Base-by-base conservation (phyloP, 1,140 invertebrate genomes). In the Drosophila chauvacae region DNA sequence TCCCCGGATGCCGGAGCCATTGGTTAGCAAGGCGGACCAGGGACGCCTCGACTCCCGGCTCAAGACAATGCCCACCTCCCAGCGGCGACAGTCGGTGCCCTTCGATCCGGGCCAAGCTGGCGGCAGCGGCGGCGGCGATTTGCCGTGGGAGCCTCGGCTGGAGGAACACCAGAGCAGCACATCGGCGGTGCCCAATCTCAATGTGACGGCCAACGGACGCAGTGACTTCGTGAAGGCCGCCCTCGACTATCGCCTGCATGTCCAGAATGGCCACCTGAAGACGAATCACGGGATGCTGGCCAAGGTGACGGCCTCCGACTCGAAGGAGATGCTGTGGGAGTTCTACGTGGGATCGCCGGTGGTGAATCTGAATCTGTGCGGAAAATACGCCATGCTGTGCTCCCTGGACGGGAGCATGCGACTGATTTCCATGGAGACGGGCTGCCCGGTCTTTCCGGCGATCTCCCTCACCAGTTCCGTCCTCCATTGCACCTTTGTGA, bases 401-500 rank as follows among this genome's bases (percentile, higher is more conserved):
- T 88, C 88, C 20, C 64, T 92, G 33, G 92, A 93, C 58, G 88
- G 92, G 26, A 91, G 85, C 33, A 64, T 93, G 62, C 81, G 92
- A 11, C 65, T 93, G 14, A 47, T 92, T 13, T 41, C 81, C 41
- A 84, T 92, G 77, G 51, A 71, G 7, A 92, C 80, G 10, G 92
- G 92, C 28, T 80, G 59, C 10, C 62, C 82, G 1, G 74, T 86
- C n/a, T 77, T 93, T 53, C 92, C 92, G 1, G 79, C 91, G 14
- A 85, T 93, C 6, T 78, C 80, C 11, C 37, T 92, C 13, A 80
- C 65, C 23, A 80, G 85, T n/a, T 50, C 82, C 0, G 88, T 81
- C 1, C 37, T 90, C 7, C 91, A 92, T 39, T 92, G 91, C 65
- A 72, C 90, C 53, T 93, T 93, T 81, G 90, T 91, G 74, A 84